These are phyloP conservation scores for Bactericera cockerelli DNA, from an alignment of 1,140 invertebrate genomes.

Conservation along the genomic window DNA sequence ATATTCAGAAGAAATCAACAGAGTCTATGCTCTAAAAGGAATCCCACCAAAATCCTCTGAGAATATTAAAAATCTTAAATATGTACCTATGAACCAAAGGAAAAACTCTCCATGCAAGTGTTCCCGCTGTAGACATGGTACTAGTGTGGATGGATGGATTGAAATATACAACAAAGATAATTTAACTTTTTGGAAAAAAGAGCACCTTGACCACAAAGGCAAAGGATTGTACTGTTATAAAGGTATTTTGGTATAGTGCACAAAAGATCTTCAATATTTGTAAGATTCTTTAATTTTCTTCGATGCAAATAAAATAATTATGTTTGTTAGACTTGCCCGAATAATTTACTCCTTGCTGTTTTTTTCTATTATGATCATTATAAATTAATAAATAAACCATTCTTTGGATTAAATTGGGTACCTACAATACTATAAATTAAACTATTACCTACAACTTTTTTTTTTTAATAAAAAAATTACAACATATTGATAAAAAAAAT, in stretches of 20 bases:
- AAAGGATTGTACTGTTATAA: conserved; percentile 63
- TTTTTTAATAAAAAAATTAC: no score
- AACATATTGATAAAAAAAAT: no score
- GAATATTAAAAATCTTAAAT: not conserved
- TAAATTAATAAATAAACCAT: no score
- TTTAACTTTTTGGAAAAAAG: conserved; percentile 62
- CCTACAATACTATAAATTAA: no score
- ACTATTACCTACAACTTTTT: no score
- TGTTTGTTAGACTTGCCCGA: no score
- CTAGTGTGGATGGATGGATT: conserved; percentile 43
- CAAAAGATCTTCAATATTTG: conserved; percentile 3
- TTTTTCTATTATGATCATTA: no score
- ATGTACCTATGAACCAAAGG: not conserved
- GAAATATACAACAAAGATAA: conserved; percentile 63
- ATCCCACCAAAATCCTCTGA: not conserved
- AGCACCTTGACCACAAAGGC: conserved; percentile 36
- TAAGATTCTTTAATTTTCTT: not conserved
- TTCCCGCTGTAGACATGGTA: conserved; percentile 12
- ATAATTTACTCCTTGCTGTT: no score
- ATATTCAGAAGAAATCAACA: conserved; percentile 7
- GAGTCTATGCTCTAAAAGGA: not conserved
- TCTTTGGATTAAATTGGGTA: no score
- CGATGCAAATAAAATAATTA: no score
- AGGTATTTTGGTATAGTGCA: conserved; percentile 29
- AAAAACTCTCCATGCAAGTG: conserved; percentile 7